These are phyloP conservation scores for Antheraea yamamai DNA, from an alignment of 2,888 invertebrate species.

Conservation along the genomic window DNA sequence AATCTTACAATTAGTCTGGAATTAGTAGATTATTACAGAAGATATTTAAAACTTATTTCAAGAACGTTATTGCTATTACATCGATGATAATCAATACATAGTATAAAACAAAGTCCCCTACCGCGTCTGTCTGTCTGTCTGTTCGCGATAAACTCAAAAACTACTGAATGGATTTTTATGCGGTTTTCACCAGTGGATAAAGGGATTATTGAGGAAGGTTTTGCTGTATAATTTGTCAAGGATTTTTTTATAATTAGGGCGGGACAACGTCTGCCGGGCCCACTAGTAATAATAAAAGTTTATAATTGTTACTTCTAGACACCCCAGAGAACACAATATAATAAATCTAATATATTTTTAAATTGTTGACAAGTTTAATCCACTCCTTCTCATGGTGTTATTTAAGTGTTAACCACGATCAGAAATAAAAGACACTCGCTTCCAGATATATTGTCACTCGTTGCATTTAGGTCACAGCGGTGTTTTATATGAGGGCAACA, in stretches of 20 bases:
- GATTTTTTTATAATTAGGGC: no score
- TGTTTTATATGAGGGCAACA: constrained; percentile 4
- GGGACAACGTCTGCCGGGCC: no score
- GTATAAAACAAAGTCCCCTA: no score
- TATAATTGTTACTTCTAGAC: neutral
- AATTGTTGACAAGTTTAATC: neutral
- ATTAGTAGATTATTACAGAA: neutral
- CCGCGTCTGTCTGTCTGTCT: no score
- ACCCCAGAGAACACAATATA: no score
- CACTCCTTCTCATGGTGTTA: neutral
- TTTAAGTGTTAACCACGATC: neutral
- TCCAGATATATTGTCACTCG: neutral
- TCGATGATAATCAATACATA: no score
- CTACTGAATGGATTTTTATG: no score
- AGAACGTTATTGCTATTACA: neutral
- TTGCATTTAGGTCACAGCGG: constrained; percentile 4
- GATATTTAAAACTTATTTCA: neutral
- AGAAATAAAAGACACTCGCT: neutral
- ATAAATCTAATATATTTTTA: no score
- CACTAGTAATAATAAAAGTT: neutral
- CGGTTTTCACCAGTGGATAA: no score
- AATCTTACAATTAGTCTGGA: neutral
- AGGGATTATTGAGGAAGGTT: no score
- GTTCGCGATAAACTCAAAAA: no score
- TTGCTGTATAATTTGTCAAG: no score